Evolutionary conservation across 1,140 invertebrate species (phyloP).

Genomic region (Pseudomyrmex concolor): DNA sequence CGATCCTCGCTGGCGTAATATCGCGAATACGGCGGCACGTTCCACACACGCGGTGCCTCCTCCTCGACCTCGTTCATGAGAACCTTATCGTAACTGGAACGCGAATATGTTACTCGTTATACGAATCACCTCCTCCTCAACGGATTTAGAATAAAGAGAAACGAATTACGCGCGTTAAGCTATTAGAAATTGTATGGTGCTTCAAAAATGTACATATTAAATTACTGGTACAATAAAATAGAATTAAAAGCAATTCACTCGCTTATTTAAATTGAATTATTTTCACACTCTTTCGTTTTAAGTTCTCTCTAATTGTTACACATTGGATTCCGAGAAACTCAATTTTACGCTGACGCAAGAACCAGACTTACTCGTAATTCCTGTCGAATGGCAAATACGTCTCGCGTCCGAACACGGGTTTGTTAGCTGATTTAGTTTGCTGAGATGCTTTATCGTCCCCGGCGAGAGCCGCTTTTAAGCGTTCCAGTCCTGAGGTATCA

Average conservation of each 20-base stretch:
- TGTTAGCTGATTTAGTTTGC: constrained; percentile 54
- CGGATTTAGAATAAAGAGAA: not conserved
- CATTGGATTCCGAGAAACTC: not conserved
- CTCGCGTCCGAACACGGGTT: constrained; percentile 69
- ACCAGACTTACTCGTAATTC: constrained; percentile 77
- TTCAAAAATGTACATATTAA: too few species aligned
- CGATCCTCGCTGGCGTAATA: constrained; percentile 75
- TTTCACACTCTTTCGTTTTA: not conserved
- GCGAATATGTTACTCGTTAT: constrained; percentile 2
- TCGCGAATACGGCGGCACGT: constrained; percentile 67
- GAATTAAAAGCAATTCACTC: too few species aligned
- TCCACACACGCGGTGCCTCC: constrained; percentile 71
- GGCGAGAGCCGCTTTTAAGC: constrained; percentile 69
- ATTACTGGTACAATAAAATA: too few species aligned
- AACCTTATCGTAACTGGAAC: constrained; percentile 75
- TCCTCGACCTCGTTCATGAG: constrained; percentile 76
- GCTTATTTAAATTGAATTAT: too few species aligned
- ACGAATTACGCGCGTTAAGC: too few species aligned
- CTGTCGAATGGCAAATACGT: constrained; percentile 69
- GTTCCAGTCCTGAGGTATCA: constrained; percentile 72
- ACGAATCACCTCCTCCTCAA: not conserved
- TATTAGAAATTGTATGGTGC: too few species aligned
- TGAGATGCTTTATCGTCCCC: constrained; percentile 65
- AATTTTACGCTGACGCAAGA: not conserved
- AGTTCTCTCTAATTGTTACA: not conserved